Conservation (phyloP, 2,113 vertebrate species). For the Paradisaea rubra region DNA sequence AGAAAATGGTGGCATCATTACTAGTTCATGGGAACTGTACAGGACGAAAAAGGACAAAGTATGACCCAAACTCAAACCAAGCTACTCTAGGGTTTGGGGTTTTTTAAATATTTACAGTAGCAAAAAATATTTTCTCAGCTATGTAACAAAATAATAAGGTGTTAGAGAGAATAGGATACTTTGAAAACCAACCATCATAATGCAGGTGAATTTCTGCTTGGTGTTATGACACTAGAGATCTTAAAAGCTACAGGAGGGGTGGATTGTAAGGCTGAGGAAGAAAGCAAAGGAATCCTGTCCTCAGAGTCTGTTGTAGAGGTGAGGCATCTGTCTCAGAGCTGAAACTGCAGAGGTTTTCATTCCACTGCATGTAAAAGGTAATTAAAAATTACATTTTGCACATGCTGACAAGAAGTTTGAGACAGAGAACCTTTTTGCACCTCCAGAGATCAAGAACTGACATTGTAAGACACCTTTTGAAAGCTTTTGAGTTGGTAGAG, state of each 20-base stretch:
- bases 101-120: background rate
- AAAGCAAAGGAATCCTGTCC: background rate
- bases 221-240: background rate
- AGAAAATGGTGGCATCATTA: background rate
- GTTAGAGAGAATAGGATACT: background rate
- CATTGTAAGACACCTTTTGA: background rate
- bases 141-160: background rate
- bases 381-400: background rate
- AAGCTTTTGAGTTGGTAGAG: background rate
- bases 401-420: accelerated
- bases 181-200: background rate
- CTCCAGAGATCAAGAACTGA: background rate
- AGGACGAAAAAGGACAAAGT: background rate
- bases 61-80: background rate
- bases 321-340: background rate
- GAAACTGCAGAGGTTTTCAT: background rate
- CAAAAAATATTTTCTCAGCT: background rate
- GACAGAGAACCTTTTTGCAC: background rate
- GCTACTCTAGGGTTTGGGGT: background rate
- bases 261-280: background rate
- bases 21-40: background rate
- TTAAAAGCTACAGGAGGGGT: background rate
- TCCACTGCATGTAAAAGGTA: accelerated
- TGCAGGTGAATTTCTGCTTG: background rate
- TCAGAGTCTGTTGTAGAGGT: background rate